Base-by-base conservation (phyloP, 2,888 invertebrate species). In the Blera fallax region DNA sequence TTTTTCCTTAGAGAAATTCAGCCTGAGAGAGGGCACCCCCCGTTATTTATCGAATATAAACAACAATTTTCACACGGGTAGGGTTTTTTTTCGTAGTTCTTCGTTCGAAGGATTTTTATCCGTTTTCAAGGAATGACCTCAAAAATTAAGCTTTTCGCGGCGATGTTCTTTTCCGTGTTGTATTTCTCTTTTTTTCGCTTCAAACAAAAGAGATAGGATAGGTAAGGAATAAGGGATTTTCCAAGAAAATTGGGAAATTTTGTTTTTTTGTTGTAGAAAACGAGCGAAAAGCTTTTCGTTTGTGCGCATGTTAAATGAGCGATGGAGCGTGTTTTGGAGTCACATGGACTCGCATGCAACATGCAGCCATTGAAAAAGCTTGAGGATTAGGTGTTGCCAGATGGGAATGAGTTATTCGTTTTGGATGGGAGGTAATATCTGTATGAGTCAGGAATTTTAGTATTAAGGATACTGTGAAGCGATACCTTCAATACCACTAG, bases 21-120 rank as follows among this genome's bases (percentile, higher is more conserved):
- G 8, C 6, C 11, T 4, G 14, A 32, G 54, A 29, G 18, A 37
- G 72, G 64, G 27, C 58, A 10, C 37, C 45, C 11, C 50, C 37
- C 58, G 40, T 60, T 80, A 73, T 82, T 84, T 80, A 85, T 81
- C n/a, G 67, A 58, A 80, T 72, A 77, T 81, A 81, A 81, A 85
- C 81, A 85, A 72, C 24, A 48, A 60, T 58, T 69, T 48, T 43
- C 54, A 40, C 54, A 54, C 40, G 52, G 58, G 52, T 40, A 37
- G 27, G 40, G 1, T 18, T n/a, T n/a, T 3, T 50, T 37, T 4
- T 24, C 10, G 60, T 45, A 10, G 21, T 16, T 52, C 34, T 8
- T 5, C 60, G 45, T 16, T 11, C 45, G 43, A 69, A 62, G 67
- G 52, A 74, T 73, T 52, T 64, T 67, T 73, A 21, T 62, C 27